A percentile compares a stretch with the other conserved stretches of the same genome.
Evolutionary conservation across 2,888 invertebrate genomes (phyloP).

Genomic region (Lycophotia porphyrea): DNA sequence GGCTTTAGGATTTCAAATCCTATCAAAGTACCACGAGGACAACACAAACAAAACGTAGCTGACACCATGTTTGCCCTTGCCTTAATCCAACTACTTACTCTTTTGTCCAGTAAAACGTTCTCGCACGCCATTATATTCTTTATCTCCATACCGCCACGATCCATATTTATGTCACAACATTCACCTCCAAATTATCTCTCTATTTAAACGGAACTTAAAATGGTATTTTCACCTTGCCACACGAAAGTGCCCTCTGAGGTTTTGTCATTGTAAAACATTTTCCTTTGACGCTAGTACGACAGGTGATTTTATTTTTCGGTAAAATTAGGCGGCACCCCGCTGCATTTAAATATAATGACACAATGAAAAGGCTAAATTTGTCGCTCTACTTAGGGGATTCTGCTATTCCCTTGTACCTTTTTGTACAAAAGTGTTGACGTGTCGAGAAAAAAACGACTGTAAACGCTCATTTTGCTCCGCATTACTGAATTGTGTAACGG

Average conservation of each 20-base stretch:
- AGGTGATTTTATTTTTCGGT: slow-evolving; percentile 80
- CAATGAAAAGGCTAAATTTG: slow-evolving; percentile 83
- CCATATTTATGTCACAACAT: slow-evolving; percentile 64
- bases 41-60: slow-evolving; percentile 72
- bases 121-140: slow-evolving; percentile 67
- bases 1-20: slow-evolving; percentile 52
- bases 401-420: slow-evolving; percentile 68
- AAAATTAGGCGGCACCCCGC: slow-evolving; percentile 77
- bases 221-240: slow-evolving; percentile 58
- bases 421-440: slow-evolving; percentile 66
- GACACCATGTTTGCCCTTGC: slow-evolving; percentile 78
- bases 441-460: slow-evolving; percentile 68
- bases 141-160: slow-evolving; percentile 63
- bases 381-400: slow-evolving; percentile 73
- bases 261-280: slow-evolving; percentile 65
- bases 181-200: slow-evolving; percentile 77
- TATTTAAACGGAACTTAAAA: slow-evolving; percentile 79
- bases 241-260: slow-evolving; percentile 67
- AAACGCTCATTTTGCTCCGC: slow-evolving; percentile 55
- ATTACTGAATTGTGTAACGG: slow-evolving; percentile 30
- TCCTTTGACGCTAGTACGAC: slow-evolving; percentile 61
- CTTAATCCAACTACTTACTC: slow-evolving; percentile 77
- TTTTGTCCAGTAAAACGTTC: slow-evolving; percentile 72
- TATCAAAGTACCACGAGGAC: slow-evolving; percentile 52
- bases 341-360: slow-evolving; percentile 84